Conservation (phyloP, 2,113 vertebrate species). For the Hemicordylus capensis region DNA sequence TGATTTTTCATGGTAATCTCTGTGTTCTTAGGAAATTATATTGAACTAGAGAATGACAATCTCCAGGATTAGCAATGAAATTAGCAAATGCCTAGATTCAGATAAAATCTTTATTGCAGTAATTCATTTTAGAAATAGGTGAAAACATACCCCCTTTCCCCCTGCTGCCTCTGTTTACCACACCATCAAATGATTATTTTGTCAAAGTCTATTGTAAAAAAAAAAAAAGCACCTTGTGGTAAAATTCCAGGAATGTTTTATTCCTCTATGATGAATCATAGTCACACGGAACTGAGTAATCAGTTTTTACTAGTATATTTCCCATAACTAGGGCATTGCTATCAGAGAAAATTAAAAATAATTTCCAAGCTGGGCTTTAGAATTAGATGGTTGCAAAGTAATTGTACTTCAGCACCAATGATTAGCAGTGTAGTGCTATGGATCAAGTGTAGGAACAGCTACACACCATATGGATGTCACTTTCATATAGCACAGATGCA, state of each 20-base stretch:
- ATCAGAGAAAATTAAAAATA: slow-evolving; percentile 55
- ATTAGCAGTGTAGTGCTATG: neutral
- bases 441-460: too few species aligned
- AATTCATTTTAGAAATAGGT: slow-evolving; percentile 44
- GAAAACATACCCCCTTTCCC: slow-evolving; percentile 59
- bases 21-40: slow-evolving; percentile 22
- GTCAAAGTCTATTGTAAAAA: slow-evolving; percentile 52
- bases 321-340: slow-evolving; percentile 59
- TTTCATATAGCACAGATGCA: too few species aligned
- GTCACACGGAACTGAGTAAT: slow-evolving; percentile 74
- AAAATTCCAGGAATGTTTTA: slow-evolving; percentile 49
- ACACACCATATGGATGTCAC: too few species aligned
- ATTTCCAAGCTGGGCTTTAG: slow-evolving; percentile 26
- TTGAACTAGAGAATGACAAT: slow-evolving; percentile 40
- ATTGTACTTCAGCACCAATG: slow-evolving; percentile 25
- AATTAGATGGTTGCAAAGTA: neutral
- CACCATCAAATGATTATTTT: slow-evolving; percentile 57
- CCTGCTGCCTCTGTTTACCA: slow-evolving; percentile 48
- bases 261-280: slow-evolving; percentile 62
- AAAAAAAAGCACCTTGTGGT: slow-evolving; percentile 54
- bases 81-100: slow-evolving; percentile 54
- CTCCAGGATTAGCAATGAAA: slow-evolving; percentile 54
- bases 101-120: slow-evolving; percentile 49
- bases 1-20: neutral
- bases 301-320: slow-evolving; percentile 62